Evolutionary conservation across 2,797 vertebrate species (phyloP), one percentile per base, ranked within the genome.

Genomic region (Crypturellus tataupa): DNA sequence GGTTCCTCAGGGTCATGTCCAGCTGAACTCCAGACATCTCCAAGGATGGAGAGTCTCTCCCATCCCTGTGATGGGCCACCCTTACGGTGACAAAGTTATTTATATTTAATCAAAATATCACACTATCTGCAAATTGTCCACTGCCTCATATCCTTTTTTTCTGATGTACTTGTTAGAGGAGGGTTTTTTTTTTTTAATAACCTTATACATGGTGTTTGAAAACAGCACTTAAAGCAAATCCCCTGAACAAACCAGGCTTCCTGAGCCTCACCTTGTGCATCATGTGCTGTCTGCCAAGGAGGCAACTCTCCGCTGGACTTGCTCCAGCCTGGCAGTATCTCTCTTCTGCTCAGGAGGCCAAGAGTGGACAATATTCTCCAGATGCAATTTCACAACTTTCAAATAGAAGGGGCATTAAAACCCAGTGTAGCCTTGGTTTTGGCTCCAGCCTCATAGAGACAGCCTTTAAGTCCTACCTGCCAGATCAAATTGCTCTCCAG

Each of bases 21-120:
- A 84, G 42, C 1, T 71, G 39, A 91, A 72, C 46, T 76, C 39
- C 63, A 67, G 72, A 51, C 0, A 6, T 60, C 71, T 42, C 68
- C 60, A 77, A 51, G 64, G 86, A 90, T 72, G 56, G 89, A 92
- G 89, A 87, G 73, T 77, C 90, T 79, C 65, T 64, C 6, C 25
- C 21, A 25, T 69, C 59, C 71, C 81, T 80, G 76, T 12, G 10
- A 0, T 51, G 65, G 65, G 77, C 90, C 68, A 92, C 11, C 81
- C 37, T 75, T 70, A 44, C 37, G 47, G 39, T 68, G 75, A 71
- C 35, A 65, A 42, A 82, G 25, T 68, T 92, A 81, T 93, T 95
- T 37, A 23, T 64, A 89, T 44, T 44, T 90, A 70, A 82, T 37
- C 62, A 80, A 64, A 83, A 87, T 65, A 87, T 89, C 72, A 49